Evolutionary conservation across 2,888 invertebrate species (phyloP), one percentile per base, ranked within the genome.

Genomic region (Acronicta leporina): DNA sequence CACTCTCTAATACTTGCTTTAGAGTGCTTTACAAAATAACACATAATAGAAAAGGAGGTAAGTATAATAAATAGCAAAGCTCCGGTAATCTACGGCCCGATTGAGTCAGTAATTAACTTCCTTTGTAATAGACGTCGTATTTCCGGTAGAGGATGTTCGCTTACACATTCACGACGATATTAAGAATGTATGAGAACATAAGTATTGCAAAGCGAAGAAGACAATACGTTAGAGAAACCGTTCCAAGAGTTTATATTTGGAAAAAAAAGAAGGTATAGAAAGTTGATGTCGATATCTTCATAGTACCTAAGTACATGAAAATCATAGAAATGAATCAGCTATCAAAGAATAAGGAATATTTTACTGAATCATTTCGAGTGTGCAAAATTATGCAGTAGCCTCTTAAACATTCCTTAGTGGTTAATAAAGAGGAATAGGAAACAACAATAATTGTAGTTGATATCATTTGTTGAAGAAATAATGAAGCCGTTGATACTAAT

Each of bases 231-330:
- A 10, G 25, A 35, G 20, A 53, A 54, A 46, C 42, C 41, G 20
- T 33, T 38, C 30, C 27, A 55, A 61, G 46, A 43, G 16, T 43
- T 54, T 63, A 54, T 66, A 53, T 61, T 58, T 45, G 11, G 30
- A 48, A 55, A 57, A 61, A 60, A 69, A 69, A 63, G 50, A 55
- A 65, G 30, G 45, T 50, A 16, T 50, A 58, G 30, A 38, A 46
- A 49, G 30, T 59, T 63, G 50, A 43, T 30, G 40, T 44, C 44
- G 35, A 46, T 15, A 44, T 45, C 40, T 56, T 46, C 40, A 62
- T 54, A 44, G 53, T 30, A n/a, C n/a, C n/a, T n/a, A n/a, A n/a
- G n/a, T n/a, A 61, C 44, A 64, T 44, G 42, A 60, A 63, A 58
- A 35, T 11, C 38, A 30, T 16, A 61, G 53, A 45, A 55, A 62